These are phyloP conservation scores for Acrobasis suavella DNA, from an alignment of 2,888 invertebrate genomes.

Conservation along the genomic window DNA sequence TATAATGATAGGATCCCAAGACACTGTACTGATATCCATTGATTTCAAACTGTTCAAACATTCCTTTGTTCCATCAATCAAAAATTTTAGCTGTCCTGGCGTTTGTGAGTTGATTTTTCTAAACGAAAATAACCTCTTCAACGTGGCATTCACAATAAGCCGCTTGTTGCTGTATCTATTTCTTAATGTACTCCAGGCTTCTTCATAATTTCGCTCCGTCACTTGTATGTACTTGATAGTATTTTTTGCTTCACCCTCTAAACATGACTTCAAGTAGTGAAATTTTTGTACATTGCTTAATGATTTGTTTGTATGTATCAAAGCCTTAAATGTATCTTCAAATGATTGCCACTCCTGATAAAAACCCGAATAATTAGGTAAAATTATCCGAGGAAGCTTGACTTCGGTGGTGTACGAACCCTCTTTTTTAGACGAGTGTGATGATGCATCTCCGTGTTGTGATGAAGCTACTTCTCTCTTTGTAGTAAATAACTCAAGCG, in stretches of 20 bases:
- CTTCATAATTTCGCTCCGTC: constrained; percentile 15
- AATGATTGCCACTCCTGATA: constrained; percentile 25
- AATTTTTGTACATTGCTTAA: constrained; percentile 23
- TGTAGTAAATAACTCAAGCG: constrained; percentile 5
- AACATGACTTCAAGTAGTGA: constrained; percentile 19
- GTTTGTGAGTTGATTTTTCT: constrained; percentile 21
- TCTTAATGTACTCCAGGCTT: constrained; percentile 26
- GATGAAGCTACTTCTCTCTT: neutral
- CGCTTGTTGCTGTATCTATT: constrained; percentile 27
- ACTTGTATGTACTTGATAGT: constrained; percentile 22
- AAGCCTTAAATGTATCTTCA: constrained; percentile 20
- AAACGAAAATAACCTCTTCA: constrained; percentile 20
- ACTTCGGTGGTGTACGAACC: neutral
- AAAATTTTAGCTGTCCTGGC: constrained; percentile 19
- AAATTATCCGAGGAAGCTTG: neutral
- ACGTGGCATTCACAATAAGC: constrained; percentile 22
- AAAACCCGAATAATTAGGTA: constrained; percentile 12
- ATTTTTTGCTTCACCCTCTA: constrained; percentile 23
- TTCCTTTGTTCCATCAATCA: constrained; percentile 22
- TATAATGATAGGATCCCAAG: constrained; percentile 28
- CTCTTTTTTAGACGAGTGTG: neutral
- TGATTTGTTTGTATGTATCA: constrained; percentile 21
- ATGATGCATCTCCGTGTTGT: neutral
- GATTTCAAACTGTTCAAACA: constrained; percentile 22
- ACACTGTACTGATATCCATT: constrained; percentile 18